Percentiles rank a stretch among this genome's conserved stretches.
Evolutionary conservation across 2,888 invertebrate genomes (phyloP).

Genomic region (Himalopsyche japonica): DNA sequence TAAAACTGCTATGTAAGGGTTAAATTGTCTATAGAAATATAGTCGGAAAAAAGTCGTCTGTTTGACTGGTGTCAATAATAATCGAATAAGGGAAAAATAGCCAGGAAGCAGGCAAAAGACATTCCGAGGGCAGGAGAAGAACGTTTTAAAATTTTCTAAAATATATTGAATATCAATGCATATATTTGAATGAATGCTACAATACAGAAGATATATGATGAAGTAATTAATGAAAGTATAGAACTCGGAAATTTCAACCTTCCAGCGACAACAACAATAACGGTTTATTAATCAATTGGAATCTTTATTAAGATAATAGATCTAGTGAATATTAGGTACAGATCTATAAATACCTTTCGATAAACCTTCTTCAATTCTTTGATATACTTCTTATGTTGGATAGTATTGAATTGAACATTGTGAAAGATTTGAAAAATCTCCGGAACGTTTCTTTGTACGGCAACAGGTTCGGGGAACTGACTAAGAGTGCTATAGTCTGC

Average conservation of each 20-base stretch:
- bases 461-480: slow-evolving; percentile 21
- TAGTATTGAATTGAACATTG: slow-evolving; percentile 66
- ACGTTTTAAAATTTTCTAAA: too few relatives aligned
- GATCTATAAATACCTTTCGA: slow-evolving; percentile 57
- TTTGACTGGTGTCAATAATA: too few relatives aligned
- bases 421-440: slow-evolving; percentile 62
- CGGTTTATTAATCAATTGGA: background rate
- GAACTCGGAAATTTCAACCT: background rate
- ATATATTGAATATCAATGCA: background rate
- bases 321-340: background rate
- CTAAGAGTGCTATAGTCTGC: background rate
- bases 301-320: background rate
- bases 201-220: too few relatives aligned
- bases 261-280: background rate
- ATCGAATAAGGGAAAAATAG: too few relatives aligned
- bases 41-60: too few relatives aligned
- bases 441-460: slow-evolving; percentile 31
- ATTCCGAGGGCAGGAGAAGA: too few relatives aligned
- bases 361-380: slow-evolving; percentile 66
- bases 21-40: too few relatives aligned
- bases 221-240: too few relatives aligned
- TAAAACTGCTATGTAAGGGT: too few relatives aligned
- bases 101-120: too few relatives aligned
- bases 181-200: too few relatives aligned
- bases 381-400: slow-evolving; percentile 66